Evolutionary conservation across 1,140 invertebrate species (phyloP).

Genomic region (Cydia amplana): DNA sequence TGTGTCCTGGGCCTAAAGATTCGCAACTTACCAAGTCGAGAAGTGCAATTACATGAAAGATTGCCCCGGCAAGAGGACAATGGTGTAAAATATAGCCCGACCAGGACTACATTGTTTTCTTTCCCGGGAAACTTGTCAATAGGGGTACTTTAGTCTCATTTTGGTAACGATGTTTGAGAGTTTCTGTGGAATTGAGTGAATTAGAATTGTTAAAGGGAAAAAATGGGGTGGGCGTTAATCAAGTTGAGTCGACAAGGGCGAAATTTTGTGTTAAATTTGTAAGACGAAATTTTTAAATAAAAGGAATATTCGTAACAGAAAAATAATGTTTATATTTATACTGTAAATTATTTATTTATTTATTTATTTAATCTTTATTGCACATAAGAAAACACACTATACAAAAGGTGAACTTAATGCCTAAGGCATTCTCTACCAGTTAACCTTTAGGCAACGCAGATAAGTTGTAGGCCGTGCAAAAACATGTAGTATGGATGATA

Average conservation of each 20-base stretch:
- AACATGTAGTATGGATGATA: too few relatives aligned
- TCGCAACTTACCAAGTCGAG: background rate
- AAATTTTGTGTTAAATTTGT: background rate
- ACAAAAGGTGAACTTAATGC: too few relatives aligned
- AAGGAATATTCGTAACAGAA: background rate
- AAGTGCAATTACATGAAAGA: slow-evolving; percentile 14
- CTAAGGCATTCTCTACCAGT: too few relatives aligned
- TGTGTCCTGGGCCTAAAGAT: background rate
- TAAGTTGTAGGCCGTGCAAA: too few relatives aligned
- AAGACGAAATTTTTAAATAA: background rate
- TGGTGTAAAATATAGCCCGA: slow-evolving; percentile 8
- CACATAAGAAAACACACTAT: too few relatives aligned
- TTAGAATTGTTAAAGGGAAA: slow-evolving; percentile 17
- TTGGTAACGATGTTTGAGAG: slow-evolving; percentile 11
- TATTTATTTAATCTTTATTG: too few relatives aligned
- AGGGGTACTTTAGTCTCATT: slow-evolving; percentile 1
- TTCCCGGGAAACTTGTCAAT: slow-evolving; percentile 8
- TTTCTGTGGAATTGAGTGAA: background rate
- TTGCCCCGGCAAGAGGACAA: background rate
- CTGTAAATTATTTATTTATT: too few relatives aligned
- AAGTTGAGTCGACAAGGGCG: background rate
- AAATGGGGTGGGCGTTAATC: slow-evolving; percentile 6
- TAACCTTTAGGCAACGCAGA: too few relatives aligned
- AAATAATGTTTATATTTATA: too few relatives aligned
- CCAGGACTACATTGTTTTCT: background rate